Evolutionary conservation across 2,113 vertebrate species (phyloP).

Genomic region (Maccullochella peelii): DNA sequence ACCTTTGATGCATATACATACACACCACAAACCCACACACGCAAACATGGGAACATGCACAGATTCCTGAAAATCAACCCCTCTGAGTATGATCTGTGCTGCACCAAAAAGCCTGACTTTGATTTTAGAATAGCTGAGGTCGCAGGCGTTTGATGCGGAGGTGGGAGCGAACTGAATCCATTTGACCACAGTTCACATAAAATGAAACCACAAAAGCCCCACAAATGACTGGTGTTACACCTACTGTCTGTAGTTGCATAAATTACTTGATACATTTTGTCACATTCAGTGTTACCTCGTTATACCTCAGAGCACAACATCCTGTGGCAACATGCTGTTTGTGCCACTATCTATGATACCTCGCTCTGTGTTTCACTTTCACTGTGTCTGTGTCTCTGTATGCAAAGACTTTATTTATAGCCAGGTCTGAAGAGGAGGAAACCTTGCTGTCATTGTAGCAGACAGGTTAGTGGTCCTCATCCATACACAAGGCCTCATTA

Average conservation of each 20-base stretch:
- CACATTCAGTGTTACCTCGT: conserved; percentile 40
- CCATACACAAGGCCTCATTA: conserved; percentile 56
- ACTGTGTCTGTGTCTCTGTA: conserved; percentile 23
- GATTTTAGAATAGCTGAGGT: conserved; percentile 30
- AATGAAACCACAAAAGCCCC: conserved; percentile 30
- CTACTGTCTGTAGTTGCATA: conserved; percentile 23
- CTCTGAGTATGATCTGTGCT: background rate
- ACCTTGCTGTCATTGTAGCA: conserved; percentile 49
- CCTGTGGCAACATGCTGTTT: conserved; percentile 34
- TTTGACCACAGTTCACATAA: conserved; percentile 56
- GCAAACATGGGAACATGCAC: background rate
- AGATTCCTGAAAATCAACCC: conserved; percentile 37
- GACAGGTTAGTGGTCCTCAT: conserved; percentile 41
- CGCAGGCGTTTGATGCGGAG: conserved; percentile 30
- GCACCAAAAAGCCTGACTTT: conserved; percentile 1
- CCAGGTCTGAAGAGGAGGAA: conserved; percentile 39
- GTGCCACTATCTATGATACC: conserved; percentile 14
- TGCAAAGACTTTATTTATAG: conserved; percentile 56
- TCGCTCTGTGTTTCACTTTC: background rate
- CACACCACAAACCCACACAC: background rate
- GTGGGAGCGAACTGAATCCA: conserved; percentile 36
- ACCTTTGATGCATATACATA: conserved; percentile 7
- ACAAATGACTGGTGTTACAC: conserved; percentile 33
- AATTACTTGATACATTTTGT: conserved; percentile 40
- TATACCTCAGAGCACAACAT: conserved; percentile 45